Evolutionary conservation across 2,113 vertebrate genomes (phyloP).

Genomic region (Callospermophilus lateralis): DNA sequence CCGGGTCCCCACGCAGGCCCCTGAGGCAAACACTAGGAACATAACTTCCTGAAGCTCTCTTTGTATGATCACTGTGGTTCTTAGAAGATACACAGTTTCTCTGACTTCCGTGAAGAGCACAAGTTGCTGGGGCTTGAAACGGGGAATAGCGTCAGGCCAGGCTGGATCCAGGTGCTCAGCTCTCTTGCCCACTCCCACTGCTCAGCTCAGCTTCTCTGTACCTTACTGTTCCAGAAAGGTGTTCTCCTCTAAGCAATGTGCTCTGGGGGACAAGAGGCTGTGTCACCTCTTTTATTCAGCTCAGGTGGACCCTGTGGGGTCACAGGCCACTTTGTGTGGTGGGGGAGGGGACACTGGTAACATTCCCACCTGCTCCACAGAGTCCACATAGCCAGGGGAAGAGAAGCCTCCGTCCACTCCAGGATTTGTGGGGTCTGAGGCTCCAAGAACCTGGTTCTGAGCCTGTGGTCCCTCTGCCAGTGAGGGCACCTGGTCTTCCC

Average conservation of each 20-base stretch:
- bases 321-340: background rate
- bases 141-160: background rate
- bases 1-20: rapidly evolving
- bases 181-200: rapidly evolving
- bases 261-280: rapidly evolving
- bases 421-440: too few relatives aligned
- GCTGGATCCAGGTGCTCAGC: background rate
- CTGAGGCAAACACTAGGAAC: background rate
- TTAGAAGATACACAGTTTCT: background rate
- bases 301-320: background rate
- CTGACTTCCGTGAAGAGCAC: background rate
- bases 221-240: background rate
- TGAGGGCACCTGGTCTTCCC: background rate
- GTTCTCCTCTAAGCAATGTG: background rate
- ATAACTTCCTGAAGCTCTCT: too few relatives aligned
- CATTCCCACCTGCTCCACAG: too few relatives aligned
- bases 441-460: background rate
- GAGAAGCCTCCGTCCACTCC: background rate
- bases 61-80: too few relatives aligned
- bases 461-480: background rate
- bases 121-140: background rate
- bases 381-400: background rate
- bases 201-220: background rate
- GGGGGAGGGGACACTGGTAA: too few relatives aligned
- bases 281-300: background rate